Conservation (phyloP, 2,113 vertebrate genomes). For the Willisornis vidua region DNA sequence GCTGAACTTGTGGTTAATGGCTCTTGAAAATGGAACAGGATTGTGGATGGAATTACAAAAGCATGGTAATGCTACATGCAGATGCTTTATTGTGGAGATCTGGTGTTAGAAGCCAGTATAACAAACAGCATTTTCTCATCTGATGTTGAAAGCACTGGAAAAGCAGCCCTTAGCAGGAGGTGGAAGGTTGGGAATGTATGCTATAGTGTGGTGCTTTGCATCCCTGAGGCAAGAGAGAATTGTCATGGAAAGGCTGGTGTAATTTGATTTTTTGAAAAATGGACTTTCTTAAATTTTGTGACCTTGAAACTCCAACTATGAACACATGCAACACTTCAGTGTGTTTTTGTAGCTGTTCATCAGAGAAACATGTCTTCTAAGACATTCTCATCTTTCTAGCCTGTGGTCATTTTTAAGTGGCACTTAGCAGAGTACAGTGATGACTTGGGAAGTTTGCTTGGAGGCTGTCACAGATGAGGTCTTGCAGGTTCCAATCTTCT, state of each 20-base stretch:
- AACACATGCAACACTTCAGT: not conserved
- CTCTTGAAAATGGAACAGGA: not conserved
- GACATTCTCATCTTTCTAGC: not conserved
- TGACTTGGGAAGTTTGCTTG: not conserved
- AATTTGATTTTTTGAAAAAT: not conserved
- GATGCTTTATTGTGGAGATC: not conserved
- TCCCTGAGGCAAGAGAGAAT: not conserved
- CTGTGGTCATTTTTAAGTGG: not conserved
- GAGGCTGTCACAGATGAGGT: not conserved
- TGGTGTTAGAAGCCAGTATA: not conserved
- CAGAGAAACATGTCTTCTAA: not conserved
- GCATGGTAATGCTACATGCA: accelerated
- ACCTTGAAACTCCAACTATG: not conserved
- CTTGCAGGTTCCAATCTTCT: not conserved
- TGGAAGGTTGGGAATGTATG: not conserved
- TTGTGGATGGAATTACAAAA: not conserved
- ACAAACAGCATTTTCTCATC: not conserved
- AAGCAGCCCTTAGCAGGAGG: not conserved
- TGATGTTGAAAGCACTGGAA: not conserved
- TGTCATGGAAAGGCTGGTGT: not conserved
- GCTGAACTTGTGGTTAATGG: not conserved
- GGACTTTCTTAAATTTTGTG: not conserved
- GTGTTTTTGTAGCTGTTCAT: not conserved
- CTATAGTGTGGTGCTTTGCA: not conserved
- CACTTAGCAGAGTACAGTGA: not conserved